A percentile compares a stretch with the other conserved stretches of the same genome.
Evolutionary conservation across 1,140 invertebrate genomes (phyloP).

Genomic region (Drosophila jambulina): DNA sequence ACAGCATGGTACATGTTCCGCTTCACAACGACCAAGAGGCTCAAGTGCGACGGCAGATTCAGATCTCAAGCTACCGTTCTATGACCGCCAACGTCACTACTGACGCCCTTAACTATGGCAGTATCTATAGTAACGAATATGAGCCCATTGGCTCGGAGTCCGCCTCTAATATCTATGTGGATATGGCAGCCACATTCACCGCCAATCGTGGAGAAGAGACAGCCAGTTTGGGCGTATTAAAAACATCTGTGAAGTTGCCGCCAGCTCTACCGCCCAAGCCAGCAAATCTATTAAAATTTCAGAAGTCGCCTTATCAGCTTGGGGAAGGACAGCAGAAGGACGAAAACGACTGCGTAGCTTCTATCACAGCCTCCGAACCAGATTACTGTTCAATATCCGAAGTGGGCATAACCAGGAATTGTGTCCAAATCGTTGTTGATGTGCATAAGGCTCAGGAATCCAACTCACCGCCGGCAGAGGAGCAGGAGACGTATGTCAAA

Average conservation of each 20-base stretch:
- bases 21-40: conserved; percentile 62
- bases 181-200: conserved; percentile 78
- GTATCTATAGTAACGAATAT: conserved; percentile 87
- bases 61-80: conserved; percentile 63
- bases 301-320: conserved; percentile 70
- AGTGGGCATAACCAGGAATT: conserved; percentile 71
- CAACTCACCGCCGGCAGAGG: conserved; percentile 34
- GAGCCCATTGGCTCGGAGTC: conserved; percentile 85
- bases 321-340: conserved; percentile 49
- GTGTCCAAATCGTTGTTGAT: conserved; percentile 77
- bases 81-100: conserved; percentile 9
- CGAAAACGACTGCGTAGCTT: conserved; percentile 33
- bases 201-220: background rate
- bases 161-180: conserved; percentile 85
- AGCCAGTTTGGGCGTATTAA: background rate
- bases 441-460: conserved; percentile 72
- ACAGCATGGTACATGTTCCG: conserved; percentile 83
- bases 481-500: conserved; percentile 1
- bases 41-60: conserved; percentile 14
- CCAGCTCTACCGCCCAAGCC: conserved; percentile 89
- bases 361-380: conserved; percentile 81
- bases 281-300: conserved; percentile 85
- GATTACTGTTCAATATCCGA: conserved; percentile 87
- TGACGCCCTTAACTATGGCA: conserved; percentile 78
- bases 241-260: conserved; percentile 52